Evolutionary conservation across 2,113 vertebrate species (phyloP), one percentile per base, ranked within the genome.

Genomic region (Odocoileus hemionus): DNA sequence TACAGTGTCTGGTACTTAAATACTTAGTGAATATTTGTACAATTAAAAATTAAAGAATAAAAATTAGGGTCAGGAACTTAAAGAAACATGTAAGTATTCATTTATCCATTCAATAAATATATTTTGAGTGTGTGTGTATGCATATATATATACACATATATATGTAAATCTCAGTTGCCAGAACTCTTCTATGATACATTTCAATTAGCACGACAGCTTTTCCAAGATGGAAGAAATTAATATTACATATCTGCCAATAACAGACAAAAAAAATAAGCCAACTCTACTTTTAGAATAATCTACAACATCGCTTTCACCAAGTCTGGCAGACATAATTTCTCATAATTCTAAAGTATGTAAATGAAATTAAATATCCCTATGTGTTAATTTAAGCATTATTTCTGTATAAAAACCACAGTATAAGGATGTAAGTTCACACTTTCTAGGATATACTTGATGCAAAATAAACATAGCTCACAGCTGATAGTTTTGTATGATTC

Each of bases 381-480:
- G 83, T 91, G 78, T 78, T 95, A 93, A 94, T 96, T 97, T 96
- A 97, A 91, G 57, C 54, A 96, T 70, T 96, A 91, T 96, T 60
- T 94, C 50, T 89, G 25, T 26, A 93, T 97, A 96, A 95, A 95
- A 92, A 79, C 36, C 58, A 88, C 83, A 39, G 33, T 61, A 36
- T 60, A 30, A 26, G 52, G 55, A 97, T 96, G 45, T 86, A 96
- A 89, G 79, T 96, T 55, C 94, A 92, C 94, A 88, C 86, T 95
- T 98, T 98, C 82, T 91, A 96, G 95, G 64, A 86, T 90, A 89
- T 1, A 1, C 26, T 91, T 86, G 36, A 96, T 86, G 16, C 94
- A 93, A 95, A 85, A 15, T 79, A 97, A 94, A 91, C 70, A 95
- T 86, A 98, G 30, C n/a, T 98, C 94, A 87, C 83, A 97, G 86